A percentile compares a stretch with the other conserved stretches of the same genome.
Evolutionary conservation across 1,140 invertebrate species (phyloP).

Genomic region (Neuroterus valhalla): DNA sequence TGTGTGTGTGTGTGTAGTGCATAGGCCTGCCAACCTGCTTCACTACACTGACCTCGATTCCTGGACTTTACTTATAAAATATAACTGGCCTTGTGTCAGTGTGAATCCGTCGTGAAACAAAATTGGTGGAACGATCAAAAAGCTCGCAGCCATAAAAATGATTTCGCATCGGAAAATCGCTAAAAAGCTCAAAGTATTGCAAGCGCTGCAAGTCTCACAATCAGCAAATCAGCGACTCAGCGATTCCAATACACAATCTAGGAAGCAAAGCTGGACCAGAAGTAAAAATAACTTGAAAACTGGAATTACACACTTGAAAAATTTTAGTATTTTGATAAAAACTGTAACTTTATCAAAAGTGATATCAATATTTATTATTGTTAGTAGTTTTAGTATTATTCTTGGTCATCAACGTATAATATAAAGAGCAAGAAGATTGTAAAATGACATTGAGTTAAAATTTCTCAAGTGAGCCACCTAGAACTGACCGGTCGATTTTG

Average conservation of each 20-base stretch:
- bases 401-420: no score
- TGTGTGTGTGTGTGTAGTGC: no score
- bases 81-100: slow-evolving; percentile 10
- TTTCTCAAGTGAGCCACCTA: no score
- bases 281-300: background rate
- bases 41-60: slow-evolving; percentile 24
- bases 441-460: no score
- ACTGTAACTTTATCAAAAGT: no score
- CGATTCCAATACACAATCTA: background rate
- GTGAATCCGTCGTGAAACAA: slow-evolving; percentile 7
- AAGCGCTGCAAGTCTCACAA: background rate
- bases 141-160: slow-evolving; percentile 10
- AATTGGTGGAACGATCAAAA: background rate
- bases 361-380: no score
- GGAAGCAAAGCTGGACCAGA: background rate
- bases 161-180: slow-evolving; percentile 5
- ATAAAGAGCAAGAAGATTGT: no score
- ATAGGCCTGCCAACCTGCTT: background rate
- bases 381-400: no score
- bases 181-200: background rate
- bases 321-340: no score
- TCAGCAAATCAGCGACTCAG: background rate
- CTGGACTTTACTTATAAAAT: slow-evolving; percentile 9
- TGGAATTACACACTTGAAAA: background rate
- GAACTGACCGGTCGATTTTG: no score